phyloP scores from a whole-genome alignment of 2,113 vertebrate genomes.

The Saiga tatarica region DNA sequence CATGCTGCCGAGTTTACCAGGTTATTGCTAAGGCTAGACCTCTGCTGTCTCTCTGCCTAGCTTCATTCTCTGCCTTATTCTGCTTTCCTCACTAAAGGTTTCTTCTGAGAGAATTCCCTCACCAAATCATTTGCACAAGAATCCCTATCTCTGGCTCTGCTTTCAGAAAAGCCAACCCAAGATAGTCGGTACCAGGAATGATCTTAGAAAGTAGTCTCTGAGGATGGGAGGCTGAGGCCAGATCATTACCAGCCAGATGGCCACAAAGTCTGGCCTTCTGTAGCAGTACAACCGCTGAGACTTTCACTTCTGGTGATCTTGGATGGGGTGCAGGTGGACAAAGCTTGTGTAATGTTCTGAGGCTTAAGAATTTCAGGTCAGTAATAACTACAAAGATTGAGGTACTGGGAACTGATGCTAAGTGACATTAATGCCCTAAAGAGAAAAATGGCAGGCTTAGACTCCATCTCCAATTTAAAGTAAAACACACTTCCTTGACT shows the following conservation, averaged over 20 bases:
- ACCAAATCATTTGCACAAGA: not conserved
- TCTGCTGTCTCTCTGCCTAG: not conserved
- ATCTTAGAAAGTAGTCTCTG: not conserved
- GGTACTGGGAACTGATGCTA: not conserved
- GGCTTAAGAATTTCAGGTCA: not conserved
- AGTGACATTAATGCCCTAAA: not conserved
- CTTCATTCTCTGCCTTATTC: not conserved
- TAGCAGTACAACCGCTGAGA: not conserved
- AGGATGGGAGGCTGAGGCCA: not conserved
- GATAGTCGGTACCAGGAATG: not conserved
- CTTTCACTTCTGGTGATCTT: not conserved
- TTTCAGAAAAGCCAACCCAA: not conserved
- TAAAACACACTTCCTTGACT: not conserved
- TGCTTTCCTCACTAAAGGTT: not conserved
- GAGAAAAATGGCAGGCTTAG: not conserved
- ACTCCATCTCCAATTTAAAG: not conserved
- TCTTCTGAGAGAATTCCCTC: not conserved
- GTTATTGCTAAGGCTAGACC: not conserved
- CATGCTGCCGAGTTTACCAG: not conserved
- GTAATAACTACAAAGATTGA: not conserved
- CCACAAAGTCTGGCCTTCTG: not conserved
- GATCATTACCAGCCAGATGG: not conserved
- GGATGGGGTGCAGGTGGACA: not conserved
- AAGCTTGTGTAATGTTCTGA: not conserved
- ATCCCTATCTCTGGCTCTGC: not conserved